Percentiles rank a stretch among this genome's conserved stretches.
phyloP scores from a whole-genome alignment of 2,888 invertebrate species.

The Platerodrilus igneus region DNA sequence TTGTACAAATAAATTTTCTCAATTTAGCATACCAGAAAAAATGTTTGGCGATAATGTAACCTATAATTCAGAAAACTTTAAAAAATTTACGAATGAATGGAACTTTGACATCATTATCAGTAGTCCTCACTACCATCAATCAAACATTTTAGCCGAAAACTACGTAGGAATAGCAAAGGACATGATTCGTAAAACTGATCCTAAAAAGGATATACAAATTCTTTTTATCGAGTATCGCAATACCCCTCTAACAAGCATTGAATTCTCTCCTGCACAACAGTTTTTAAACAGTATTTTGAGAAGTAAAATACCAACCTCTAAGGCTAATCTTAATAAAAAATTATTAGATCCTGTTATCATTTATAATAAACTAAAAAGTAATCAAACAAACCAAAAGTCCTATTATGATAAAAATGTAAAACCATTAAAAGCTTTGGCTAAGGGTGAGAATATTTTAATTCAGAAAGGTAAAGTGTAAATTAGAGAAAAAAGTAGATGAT shows the following conservation, averaged over 20 bases:
- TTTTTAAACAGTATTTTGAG: constrained; percentile 2
- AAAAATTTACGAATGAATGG: constrained; percentile 1
- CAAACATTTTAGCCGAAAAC: constrained; percentile 2
- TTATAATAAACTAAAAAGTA: too few species aligned
- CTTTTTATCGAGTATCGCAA: constrained; percentile 1
- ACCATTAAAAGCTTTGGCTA: too few species aligned
- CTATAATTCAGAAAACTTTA: constrained; percentile 2
- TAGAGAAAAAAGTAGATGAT: too few species aligned
- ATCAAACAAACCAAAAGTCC: too few species aligned
- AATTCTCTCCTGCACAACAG: constrained; percentile 2
- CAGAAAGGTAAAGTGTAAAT: too few species aligned
- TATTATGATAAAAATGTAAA: too few species aligned
- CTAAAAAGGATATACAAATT: not conserved
- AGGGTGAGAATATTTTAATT: too few species aligned
- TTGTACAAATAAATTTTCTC: too few species aligned
- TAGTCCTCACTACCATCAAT: constrained; percentile 1
- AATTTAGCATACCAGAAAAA: too few species aligned
- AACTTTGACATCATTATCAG: not conserved
- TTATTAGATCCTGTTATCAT: not conserved
- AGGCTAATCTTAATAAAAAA: too few species aligned
- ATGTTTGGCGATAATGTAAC: constrained; percentile 3
- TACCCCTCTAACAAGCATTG: constrained; percentile 1
- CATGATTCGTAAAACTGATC: not conserved
- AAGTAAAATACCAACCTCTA: constrained; percentile 3
- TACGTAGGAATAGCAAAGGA: not conserved